Evolutionary conservation across 2,888 invertebrate genomes (phyloP).

Genomic region (Cyrtodaria siliqua): DNA sequence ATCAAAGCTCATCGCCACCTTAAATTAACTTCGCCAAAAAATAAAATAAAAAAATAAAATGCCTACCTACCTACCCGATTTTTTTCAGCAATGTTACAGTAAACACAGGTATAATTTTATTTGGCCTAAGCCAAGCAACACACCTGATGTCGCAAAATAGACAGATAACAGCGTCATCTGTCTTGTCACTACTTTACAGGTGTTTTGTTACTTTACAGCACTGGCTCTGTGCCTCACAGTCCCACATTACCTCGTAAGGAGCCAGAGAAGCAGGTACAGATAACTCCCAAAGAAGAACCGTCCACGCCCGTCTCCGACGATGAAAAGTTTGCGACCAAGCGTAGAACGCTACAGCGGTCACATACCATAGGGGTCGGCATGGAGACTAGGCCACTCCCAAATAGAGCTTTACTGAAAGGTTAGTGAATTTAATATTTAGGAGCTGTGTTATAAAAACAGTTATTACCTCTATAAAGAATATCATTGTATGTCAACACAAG

Average conservation of each 20-base stretch:
- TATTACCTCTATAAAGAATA: too few species aligned
- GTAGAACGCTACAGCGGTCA: conserved; percentile 71
- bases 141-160: too few species aligned
- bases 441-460: not conserved
- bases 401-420: conserved; percentile 68
- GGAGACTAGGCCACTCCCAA: conserved; percentile 63
- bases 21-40: too few species aligned
- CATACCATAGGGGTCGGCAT: conserved; percentile 72
- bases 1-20: too few species aligned
- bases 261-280: conserved; percentile 59
- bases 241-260: conserved; percentile 81
- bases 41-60: too few species aligned
- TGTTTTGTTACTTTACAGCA: conserved; percentile 76
- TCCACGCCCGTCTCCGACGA: conserved; percentile 33
- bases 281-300: conserved; percentile 23
- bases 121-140: too few species aligned
- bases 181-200: too few species aligned
- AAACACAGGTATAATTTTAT: too few species aligned
- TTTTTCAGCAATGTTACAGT: too few species aligned
- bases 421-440: not conserved
- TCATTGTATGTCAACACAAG: too few species aligned
- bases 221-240: conserved; percentile 88
- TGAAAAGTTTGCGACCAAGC: conserved; percentile 49
- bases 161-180: too few species aligned
- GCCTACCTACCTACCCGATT: too few species aligned